Percentiles rank a stretch among this genome's conserved stretches.
Conservation (phyloP, 2,888 invertebrate genomes). For the Nasonovia ribisnigri region DNA sequence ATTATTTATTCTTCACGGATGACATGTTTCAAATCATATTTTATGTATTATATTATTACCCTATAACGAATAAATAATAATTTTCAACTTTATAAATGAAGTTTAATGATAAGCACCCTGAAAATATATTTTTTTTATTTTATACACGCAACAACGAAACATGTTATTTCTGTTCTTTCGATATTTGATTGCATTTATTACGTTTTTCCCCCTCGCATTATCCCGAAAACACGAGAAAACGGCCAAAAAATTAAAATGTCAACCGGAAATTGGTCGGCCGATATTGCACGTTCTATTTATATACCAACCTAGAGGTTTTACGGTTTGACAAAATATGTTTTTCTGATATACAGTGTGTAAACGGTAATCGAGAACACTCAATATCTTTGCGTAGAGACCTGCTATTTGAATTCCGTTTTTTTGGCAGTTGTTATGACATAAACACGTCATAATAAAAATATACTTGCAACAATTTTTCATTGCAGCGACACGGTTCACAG, state of each 20-base stretch:
- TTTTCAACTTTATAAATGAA: slow-evolving; percentile 16
- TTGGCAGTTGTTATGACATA: no score
- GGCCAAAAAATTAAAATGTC: not conserved
- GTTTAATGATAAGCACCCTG: not conserved
- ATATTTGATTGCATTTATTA: not conserved
- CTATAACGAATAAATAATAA: not conserved
- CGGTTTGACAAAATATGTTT: not conserved
- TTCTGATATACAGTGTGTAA: not conserved
- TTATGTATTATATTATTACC: not conserved
- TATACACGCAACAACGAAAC: not conserved
- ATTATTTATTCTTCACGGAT: slow-evolving; percentile 27
- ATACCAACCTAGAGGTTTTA: not conserved
- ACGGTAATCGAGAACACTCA: no score
- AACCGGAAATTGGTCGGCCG: not conserved
- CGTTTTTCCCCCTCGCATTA: not conserved
- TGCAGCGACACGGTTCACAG: not conserved
- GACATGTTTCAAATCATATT: not conserved
- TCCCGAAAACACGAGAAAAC: not conserved
- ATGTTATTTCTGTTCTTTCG: not conserved
- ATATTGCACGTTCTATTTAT: not conserved
- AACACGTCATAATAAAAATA: no score
- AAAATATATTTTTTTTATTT: not conserved
- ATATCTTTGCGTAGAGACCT: no score
- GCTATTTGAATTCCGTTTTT: no score
- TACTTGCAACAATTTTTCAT: not conserved